Base-by-base conservation (phyloP, 2,797 vertebrate species). In the Poeciliopsis paucimaculata region DNA sequence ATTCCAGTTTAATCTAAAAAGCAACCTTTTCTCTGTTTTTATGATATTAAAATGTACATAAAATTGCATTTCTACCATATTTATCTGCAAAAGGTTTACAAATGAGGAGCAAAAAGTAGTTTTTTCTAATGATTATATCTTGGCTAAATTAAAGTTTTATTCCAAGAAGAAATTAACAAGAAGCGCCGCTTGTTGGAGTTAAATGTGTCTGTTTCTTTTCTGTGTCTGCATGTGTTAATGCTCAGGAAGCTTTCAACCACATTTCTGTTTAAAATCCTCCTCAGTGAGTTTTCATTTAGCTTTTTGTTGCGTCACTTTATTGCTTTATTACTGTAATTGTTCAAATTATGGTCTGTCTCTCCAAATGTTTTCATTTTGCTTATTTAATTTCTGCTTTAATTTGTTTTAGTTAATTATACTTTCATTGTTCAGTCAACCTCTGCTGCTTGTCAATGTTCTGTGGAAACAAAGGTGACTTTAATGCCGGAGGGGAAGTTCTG, bases 361-460 rank as follows among this genome's bases (percentile, higher is more conserved):
- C 34, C 62, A 39, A 39, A 39, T 20, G 62, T 66, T 66, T 39
- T 39, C 20, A 39, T 66, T 66, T 71, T 45, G 23, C 41, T 45
- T 45, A 71, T 71, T 43, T 43, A 71, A 71, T 71, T 71, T 45
- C n/a, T 45, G 39, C 39, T 45, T 71, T 71, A 43, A 71, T 45
- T 71, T 28, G 23, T 26, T 45, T 45, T 71, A 23, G 34, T 66
- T 36, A 66, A 66, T 66, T 66, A 66, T 66, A 4, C 34, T 39
- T 66, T 23, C 62, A 66, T 64, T 64, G 60, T 64, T 64, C 31
- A 66, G 62, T 39, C 62, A 66, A 39, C 62, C 34, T 36, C 34
- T 66, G 34, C 62, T 39, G 62, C 62, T 66, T 39, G 31, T 66
- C 18, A 23, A 66, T 66, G 34, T 66, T 39, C 62, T 20, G 34